These are phyloP conservation scores for Listronotus bonariensis DNA, from an alignment of 1,140 invertebrate species.

Conservation along the genomic window DNA sequence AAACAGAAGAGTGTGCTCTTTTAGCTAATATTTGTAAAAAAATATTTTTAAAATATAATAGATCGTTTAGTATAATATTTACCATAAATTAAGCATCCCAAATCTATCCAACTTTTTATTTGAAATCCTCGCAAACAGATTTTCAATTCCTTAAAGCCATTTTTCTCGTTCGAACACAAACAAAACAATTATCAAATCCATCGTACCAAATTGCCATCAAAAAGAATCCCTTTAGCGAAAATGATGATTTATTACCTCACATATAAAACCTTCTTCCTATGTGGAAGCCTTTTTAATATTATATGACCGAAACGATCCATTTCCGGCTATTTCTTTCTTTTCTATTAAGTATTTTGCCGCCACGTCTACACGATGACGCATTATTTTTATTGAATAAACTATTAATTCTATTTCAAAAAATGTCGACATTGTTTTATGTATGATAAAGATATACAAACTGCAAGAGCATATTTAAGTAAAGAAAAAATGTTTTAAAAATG, in stretches of 20 bases:
- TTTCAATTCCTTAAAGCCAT: conserved; percentile 12
- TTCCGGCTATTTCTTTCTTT: conserved; percentile 27
- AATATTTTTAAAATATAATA: no score
- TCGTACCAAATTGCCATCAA: conserved; percentile 28
- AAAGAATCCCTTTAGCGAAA: conserved; percentile 34
- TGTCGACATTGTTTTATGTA: neutral
- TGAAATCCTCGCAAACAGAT: neutral
- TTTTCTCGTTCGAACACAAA: conserved; percentile 3
- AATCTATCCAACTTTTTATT: no score
- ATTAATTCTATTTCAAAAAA: neutral
- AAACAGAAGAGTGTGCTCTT: no score
- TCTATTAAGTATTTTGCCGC: conserved; percentile 31
- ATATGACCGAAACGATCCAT: conserved; percentile 29
- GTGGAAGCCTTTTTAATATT: conserved; percentile 27
- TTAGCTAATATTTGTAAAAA: no score
- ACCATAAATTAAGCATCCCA: no score
- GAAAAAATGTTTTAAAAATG: no score
- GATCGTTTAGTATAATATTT: no score
- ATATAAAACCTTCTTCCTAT: conserved; percentile 25
- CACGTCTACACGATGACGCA: conserved; percentile 2
- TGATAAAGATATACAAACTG: neutral
- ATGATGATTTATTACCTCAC: conserved; percentile 31
- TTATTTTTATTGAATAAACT: neutral
- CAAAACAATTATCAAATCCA: conserved; percentile 22
- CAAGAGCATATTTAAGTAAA: no score